These are phyloP conservation scores for Tuberolachnus salignus DNA, from an alignment of 2,888 invertebrate genomes.

Conservation along the genomic window DNA sequence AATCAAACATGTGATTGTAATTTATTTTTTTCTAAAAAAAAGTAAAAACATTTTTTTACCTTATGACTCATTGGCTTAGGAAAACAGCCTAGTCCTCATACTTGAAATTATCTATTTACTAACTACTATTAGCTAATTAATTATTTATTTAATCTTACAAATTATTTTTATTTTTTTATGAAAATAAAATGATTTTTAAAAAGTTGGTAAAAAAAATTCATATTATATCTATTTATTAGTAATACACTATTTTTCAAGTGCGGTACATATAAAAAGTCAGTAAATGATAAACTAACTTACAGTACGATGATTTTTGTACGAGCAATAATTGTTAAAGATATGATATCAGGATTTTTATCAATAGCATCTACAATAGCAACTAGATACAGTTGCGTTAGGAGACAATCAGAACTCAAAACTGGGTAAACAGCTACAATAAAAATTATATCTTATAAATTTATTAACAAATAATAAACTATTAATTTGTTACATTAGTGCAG, in stretches of 20 bases:
- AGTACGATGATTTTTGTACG: conserved; percentile 95
- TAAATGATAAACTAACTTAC: conserved; percentile 83
- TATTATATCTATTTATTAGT: conserved; percentile 60
- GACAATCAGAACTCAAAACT: conserved; percentile 85
- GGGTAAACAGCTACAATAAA: conserved; percentile 66
- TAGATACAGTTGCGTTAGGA: conserved; percentile 86
- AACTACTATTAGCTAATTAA: too few relatives aligned
- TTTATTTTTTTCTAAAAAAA: too few relatives aligned
- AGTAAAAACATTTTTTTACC: too few relatives aligned
- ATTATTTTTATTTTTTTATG: too few relatives aligned
- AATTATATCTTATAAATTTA: too few relatives aligned
- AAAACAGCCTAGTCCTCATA: too few relatives aligned
- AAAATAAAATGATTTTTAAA: not conserved
- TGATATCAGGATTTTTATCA: conserved; percentile 76
- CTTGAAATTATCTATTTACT: too few relatives aligned
- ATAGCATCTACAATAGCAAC: conserved; percentile 88
- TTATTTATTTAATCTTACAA: too few relatives aligned
- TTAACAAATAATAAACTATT: too few relatives aligned
- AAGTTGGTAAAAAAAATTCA: too few relatives aligned
- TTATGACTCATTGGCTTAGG: too few relatives aligned
- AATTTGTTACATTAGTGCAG: conserved; percentile 66
- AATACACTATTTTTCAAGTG: conserved; percentile 65
- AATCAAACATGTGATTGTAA: too few relatives aligned
- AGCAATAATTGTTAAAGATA: conserved; percentile 81
- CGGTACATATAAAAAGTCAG: conserved; percentile 86